phyloP scores from a whole-genome alignment of 2,888 invertebrate genomes.

The Hirtodrosophila trivittata region DNA sequence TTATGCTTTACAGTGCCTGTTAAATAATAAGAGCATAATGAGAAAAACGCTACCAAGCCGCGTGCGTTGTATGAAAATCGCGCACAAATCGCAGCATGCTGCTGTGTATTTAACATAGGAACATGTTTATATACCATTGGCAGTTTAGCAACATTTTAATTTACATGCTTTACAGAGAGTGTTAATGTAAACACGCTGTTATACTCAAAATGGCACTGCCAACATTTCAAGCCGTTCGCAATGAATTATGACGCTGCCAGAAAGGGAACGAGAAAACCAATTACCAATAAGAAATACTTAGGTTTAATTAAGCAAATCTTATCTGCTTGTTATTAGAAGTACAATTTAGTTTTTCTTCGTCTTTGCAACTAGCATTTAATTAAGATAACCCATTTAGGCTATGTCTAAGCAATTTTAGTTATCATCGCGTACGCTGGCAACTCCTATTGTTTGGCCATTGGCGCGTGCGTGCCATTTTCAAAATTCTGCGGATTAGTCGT shows the following conservation, averaged over 20 bases:
- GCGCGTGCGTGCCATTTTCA: slow-evolving; percentile 59
- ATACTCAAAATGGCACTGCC: slow-evolving; percentile 10
- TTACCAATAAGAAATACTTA: not conserved
- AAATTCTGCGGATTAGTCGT: slow-evolving; percentile 51
- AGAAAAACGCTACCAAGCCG: slow-evolving; percentile 30
- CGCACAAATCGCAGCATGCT: slow-evolving; percentile 5
- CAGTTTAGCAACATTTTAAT: slow-evolving; percentile 10
- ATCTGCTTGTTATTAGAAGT: too few species aligned
- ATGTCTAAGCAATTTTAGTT: not conserved
- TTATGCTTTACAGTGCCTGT: slow-evolving; percentile 39
- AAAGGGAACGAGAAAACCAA: not conserved
- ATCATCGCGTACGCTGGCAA: slow-evolving; percentile 30
- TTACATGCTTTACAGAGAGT: not conserved
- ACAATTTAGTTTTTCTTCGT: too few species aligned
- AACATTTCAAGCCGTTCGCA: not conserved
- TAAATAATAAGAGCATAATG: slow-evolving; percentile 15
- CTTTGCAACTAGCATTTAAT: not conserved
- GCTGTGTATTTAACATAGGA: slow-evolving; percentile 7
- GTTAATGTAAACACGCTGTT: slow-evolving; percentile 5
- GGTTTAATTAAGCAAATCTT: not conserved
- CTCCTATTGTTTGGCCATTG: slow-evolving; percentile 8
- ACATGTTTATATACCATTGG: slow-evolving; percentile 6
- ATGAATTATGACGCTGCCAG: slow-evolving; percentile 19
- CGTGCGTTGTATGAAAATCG: slow-evolving; percentile 16
- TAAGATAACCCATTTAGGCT: not conserved